Evolutionary conservation across 1,140 invertebrate species (phyloP), one percentile per base, ranked within the genome.

Genomic region (Radopholus similis): DNA sequence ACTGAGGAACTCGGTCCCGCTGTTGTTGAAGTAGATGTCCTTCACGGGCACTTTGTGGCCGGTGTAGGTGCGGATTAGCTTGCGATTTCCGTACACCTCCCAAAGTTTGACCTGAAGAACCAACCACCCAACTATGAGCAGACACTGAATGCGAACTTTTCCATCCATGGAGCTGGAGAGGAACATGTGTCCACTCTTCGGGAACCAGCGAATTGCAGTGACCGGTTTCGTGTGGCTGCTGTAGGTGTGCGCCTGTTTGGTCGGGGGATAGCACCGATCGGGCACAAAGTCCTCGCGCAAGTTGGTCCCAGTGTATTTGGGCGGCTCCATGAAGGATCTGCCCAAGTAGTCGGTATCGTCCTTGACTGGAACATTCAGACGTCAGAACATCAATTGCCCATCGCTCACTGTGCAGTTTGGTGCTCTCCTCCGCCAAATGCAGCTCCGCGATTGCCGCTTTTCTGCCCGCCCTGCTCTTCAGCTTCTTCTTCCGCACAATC

Each of bases 191-290:
- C 91, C 96, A 13, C 92, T 92, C 72, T 87, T 86, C 6, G 96
- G 96, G 80, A 97, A 95, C 91, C 92, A 97, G 68, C 91, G 87
- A 62, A 97, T 93, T 4, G 92, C 90, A 1, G 93, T 90, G 73
- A 99, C 89, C n/a, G 93, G 93, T 83, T 98, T 97, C 0, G 90
- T 92, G 85, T 99, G 96, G 0, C 94, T 95, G 73, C 90, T 88
- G 91, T 94, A 99, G 0, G 92, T 94, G 83, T 95, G 91, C 66
- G 98, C 90, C 73, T 93, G 90, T 42, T 92, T 89, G 86, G 98
- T 99, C 26, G 96, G 96, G 66, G 98, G 86, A 83, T 97, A 98
- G 84, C 96, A 99, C 82, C 91, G 91, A 55, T 92, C 90, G 0
- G 95, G 95, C 26, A 91, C 90, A 13, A 89, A 88, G 69, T 93